Conservation (phyloP, 53 echinoderm and acorn worm species). For the Temnopleurus reevesii region DNA sequence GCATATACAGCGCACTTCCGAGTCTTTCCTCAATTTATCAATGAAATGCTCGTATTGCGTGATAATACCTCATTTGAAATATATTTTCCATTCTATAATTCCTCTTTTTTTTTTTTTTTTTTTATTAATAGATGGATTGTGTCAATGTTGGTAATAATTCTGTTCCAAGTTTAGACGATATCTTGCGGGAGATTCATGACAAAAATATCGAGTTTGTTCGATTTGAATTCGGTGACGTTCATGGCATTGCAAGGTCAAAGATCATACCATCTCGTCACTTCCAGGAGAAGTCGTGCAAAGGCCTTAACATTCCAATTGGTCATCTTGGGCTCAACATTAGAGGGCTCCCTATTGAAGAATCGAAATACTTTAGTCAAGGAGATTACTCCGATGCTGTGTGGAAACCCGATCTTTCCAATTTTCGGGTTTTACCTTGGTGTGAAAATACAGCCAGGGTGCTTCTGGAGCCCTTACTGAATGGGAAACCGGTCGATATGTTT, state of each 20-base stretch:
- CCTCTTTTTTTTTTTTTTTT: not conserved
- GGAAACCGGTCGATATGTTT: conserved; percentile 48
- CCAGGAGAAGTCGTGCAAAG: not conserved
- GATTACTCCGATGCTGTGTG: conserved; percentile 67
- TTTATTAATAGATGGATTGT: not conserved
- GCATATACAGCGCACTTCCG: too few species aligned
- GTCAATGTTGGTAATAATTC: not conserved
- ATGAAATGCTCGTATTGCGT: too few species aligned
- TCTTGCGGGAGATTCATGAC: conserved; percentile 37
- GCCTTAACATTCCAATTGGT: conserved; percentile 49
- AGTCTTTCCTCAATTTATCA: too few species aligned
- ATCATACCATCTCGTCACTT: conserved; percentile 63
- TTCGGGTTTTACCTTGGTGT: conserved; percentile 75
- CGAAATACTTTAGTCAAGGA: conserved; percentile 56
- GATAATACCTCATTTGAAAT: too few species aligned
- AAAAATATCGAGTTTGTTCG: conserved; percentile 59
- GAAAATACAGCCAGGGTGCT: conserved; percentile 71
- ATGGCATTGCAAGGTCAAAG: conserved; percentile 68
- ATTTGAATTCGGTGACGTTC: conserved; percentile 66
- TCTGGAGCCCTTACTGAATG: conserved; percentile 56
- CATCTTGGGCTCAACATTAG: conserved; percentile 27
- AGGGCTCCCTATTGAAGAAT: conserved; percentile 7
- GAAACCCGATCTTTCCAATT: conserved; percentile 72
- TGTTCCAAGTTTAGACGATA: not conserved
- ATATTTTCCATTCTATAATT: not conserved